Base-by-base conservation (phyloP, 2,797 vertebrate species). In the Parotocinclus haroldoi region DNA sequence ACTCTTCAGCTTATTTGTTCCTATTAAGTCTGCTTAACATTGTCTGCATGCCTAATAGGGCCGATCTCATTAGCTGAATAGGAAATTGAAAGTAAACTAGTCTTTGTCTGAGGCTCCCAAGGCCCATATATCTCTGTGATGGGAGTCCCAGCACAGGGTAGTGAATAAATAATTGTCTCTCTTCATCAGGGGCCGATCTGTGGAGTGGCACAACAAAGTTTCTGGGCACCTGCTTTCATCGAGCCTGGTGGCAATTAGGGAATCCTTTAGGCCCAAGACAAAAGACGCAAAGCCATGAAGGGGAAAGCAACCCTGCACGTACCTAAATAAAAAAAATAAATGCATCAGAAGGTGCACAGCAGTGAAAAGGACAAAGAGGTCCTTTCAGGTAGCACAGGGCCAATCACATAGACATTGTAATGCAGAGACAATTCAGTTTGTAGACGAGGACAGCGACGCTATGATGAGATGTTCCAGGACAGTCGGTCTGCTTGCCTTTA, bases 141-240 rank as follows among this genome's bases (percentile, higher is more conserved):
- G 56, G 58, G 50, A 60, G 49, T 9, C 63, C 44, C 10, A 16
- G 60, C 16, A 16, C 9, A 4, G 53, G 16, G 10, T 12, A n/a
- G 17, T 46, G 55, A 48, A 48, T 56, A 65, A 65, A 19, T 7
- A 14, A 17, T 13, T 49, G 5, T 74, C 38, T 69, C 74, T 55
- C 0, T 74, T 45, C 64, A 78, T 11, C 79, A 93, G 91, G 76
- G 92, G 92, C 9, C 86, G 85, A 38, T 89, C 90, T 1, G 82
- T 67, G 27, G 88, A 88, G 72, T 93, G 92, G 92, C 85, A 93
- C 86, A 80, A 84, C 71, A 89, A 76, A 79, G 86, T 87, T 46
- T 81, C 84, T 58, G 90, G 92, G 37, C 86, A 85, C 17, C 85
- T 83, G 10, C 85, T 92, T 80, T 86, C 89, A 59, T 80, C 84